phyloP scores from a whole-genome alignment of 2,888 invertebrate genomes.

The Osmoderma eremita region DNA sequence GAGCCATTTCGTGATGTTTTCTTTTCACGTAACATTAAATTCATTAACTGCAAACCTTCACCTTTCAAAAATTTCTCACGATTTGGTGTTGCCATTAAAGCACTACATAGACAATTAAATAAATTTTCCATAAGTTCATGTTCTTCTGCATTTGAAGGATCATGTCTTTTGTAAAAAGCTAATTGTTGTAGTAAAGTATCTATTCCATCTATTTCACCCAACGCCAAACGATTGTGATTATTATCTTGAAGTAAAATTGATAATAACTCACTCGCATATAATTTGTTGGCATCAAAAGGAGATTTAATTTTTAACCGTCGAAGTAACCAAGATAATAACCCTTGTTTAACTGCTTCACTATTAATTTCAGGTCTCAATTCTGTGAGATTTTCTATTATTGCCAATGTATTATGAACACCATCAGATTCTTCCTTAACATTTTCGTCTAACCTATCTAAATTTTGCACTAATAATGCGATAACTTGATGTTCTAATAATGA shows the following conservation, averaged over 20 bases:
- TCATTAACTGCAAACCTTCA: constrained; percentile 99
- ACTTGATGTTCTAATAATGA: constrained; percentile 90
- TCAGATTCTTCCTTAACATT: constrained; percentile 92
- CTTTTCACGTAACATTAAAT: constrained; percentile 97
- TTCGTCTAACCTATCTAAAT: constrained; percentile 93
- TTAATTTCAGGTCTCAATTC: constrained; percentile 90
- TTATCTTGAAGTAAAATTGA: constrained; percentile 94
- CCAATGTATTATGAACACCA: constrained; percentile 92
- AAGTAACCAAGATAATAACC: constrained; percentile 90
- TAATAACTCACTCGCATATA: constrained; percentile 95
- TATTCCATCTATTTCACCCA: constrained; percentile 95
- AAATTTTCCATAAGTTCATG: constrained; percentile 99
- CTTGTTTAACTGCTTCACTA: constrained; percentile 87
- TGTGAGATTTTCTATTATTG: constrained; percentile 91
- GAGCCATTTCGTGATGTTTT: constrained; percentile 96
- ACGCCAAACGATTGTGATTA: constrained; percentile 79
- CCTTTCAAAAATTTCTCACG: constrained; percentile 93
- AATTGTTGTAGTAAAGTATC: constrained; percentile 95
- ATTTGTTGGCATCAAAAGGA: constrained; percentile 93
- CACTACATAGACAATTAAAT: constrained; percentile 94
- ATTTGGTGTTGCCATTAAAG: constrained; percentile 88
- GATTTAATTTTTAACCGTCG: constrained; percentile 87
- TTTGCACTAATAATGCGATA: constrained; percentile 90
- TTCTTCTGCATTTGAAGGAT: constrained; percentile 91
- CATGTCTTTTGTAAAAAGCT: constrained; percentile 94